phyloP scores from a whole-genome alignment of 2,888 invertebrate species.

The Oegoconia quadripuncta region DNA sequence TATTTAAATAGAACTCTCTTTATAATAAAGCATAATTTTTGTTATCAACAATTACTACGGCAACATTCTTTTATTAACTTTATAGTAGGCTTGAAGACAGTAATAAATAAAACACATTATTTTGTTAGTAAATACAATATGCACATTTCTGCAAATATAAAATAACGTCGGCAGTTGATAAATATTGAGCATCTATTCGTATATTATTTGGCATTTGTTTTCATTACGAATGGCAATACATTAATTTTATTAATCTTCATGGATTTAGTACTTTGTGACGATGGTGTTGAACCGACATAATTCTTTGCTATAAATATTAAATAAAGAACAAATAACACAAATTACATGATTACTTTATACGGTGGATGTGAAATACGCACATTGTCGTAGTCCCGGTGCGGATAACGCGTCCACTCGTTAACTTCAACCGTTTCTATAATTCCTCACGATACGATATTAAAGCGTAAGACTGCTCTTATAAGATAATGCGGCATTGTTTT shows the following conservation, averaged over 20 bases:
- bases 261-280: constrained; percentile 59
- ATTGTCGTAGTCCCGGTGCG: constrained; percentile 43
- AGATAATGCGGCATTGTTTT: no score
- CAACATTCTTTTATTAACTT: constrained; percentile 63
- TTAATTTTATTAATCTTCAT: constrained; percentile 19
- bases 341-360: constrained; percentile 9
- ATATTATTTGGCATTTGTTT: constrained; percentile 55
- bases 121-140: constrained; percentile 54
- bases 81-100: constrained; percentile 60
- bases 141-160: constrained; percentile 51
- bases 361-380: constrained; percentile 60
- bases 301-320: constrained; percentile 16
- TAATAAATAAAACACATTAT: constrained; percentile 58
- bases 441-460: no score
- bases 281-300: constrained; percentile 35
- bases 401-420: constrained; percentile 41
- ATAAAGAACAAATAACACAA: constrained; percentile 31
- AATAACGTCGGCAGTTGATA: constrained; percentile 36
- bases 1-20: constrained; percentile 69
- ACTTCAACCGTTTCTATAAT: no score
- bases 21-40: constrained; percentile 68
- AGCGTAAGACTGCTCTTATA: no score
- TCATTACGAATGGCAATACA: constrained; percentile 27
- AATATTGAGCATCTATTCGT: constrained; percentile 54
- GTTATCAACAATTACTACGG: constrained; percentile 67